These are phyloP conservation scores for Nasonia longicornis DNA, from an alignment of 1,140 invertebrate genomes.

Conservation along the genomic window DNA sequence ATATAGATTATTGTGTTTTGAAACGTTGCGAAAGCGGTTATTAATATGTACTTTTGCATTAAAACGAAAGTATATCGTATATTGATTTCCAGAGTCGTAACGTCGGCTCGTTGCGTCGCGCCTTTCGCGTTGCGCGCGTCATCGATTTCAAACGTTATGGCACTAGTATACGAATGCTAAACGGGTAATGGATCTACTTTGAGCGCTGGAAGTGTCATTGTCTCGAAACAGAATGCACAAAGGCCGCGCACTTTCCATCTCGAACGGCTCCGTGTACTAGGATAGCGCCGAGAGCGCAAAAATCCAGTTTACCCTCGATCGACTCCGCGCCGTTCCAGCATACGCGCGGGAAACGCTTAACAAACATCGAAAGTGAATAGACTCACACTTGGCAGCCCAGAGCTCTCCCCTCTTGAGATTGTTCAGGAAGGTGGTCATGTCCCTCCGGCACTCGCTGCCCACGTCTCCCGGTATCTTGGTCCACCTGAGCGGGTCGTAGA, in stretches of 20 bases:
- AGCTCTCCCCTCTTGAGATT: slow-evolving; percentile 72
- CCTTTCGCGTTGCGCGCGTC: not conserved
- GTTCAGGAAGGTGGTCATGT: slow-evolving; percentile 72
- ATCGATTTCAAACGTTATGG: not conserved
- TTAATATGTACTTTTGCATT: slow-evolving; percentile 19
- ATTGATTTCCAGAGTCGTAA: slow-evolving; percentile 31
- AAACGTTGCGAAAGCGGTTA: slow-evolving; percentile 22
- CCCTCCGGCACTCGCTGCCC: slow-evolving; percentile 65
- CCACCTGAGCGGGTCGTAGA: slow-evolving; percentile 79
- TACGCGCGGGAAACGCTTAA: too few species aligned
- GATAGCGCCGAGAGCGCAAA: too few species aligned
- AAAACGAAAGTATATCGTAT: slow-evolving; percentile 23
- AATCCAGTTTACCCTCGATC: too few species aligned
- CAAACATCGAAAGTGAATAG: slow-evolving; percentile 9
- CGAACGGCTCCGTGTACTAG: too few species aligned
- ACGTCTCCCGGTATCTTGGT: slow-evolving; percentile 65
- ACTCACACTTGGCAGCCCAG: slow-evolving; percentile 82
- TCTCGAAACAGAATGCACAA: not conserved
- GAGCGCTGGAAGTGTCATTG: not conserved
- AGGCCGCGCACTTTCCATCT: too few species aligned
- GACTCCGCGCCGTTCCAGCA: too few species aligned
- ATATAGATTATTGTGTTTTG: slow-evolving; percentile 3
- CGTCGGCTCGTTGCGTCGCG: slow-evolving; percentile 6
- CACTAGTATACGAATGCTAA: too few species aligned
- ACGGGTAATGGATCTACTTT: too few species aligned